Evolutionary conservation across 30 jellyfish, hydroid and myxozoan genomes (phyloP), one percentile per base, ranked within the genome.

Genomic region (Aurelia coerulea): DNA sequence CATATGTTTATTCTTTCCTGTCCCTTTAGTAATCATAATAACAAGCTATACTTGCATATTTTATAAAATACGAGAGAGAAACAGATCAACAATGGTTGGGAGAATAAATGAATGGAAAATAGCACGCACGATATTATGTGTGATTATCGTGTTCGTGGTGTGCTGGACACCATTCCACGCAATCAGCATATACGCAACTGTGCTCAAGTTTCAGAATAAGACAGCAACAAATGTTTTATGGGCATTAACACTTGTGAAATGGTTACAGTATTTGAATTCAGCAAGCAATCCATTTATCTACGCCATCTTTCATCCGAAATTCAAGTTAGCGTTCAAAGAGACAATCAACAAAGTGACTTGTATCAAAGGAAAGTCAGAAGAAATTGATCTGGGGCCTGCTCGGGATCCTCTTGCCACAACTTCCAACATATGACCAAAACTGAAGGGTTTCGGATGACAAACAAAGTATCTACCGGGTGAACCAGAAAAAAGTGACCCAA

Each of bases 271-370:
- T 15, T 60, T 60, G 35, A 60, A 60, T 60, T 60, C 70, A 23
- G 70, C 70, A n/a, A 17, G 70, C 70, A 60, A 60, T 60, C 70
- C 70, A 12, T 60, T 60, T 23, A 60, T 60, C 35, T 60, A 60
- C 35, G 70, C 70, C 4, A 60, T 60, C 10, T 60, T 60, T 60
- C 70, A 60, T 15, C 70, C 8, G 14, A 60, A 60, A 13, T 60
- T 60, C 33, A 60, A 60, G 70, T 60, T 23, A 13, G 70, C 70
- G 31, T 60, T 60, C 70, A 23, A 17, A 23, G 70, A 60, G 35
- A 46, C 56, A 4, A 14, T 46, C 56, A 46, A 46, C 14, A 46
- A 46, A 14, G 56, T 46, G 13, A 14, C 8, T 4, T 46, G 56
- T 46, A 9, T 9, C 56, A 46, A 46, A 9, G 56, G 56, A 46